Conservation (phyloP, 2,797 vertebrate species). For the Sciaenops ocellatus region DNA sequence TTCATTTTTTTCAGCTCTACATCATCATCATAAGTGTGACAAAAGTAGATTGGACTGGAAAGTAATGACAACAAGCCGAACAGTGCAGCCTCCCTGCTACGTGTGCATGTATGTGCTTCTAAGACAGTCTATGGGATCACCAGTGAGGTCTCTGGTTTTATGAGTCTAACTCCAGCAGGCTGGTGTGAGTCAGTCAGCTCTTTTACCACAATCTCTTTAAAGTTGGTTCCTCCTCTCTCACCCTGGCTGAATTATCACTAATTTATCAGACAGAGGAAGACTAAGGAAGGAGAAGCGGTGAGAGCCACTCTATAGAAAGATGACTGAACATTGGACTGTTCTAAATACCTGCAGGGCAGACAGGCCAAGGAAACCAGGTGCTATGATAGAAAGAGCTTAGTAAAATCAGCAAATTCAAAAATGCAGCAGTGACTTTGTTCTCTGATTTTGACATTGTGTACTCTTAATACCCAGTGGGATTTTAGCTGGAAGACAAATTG, state of each 20-base stretch:
- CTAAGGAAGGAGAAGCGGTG: background rate
- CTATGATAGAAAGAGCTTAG: background rate
- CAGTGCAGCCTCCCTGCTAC: background rate
- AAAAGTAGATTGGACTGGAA: background rate
- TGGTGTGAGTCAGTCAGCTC: constrained; percentile 8
- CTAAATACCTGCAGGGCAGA: constrained; percentile 7
- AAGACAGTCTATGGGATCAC: background rate
- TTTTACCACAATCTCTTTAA: constrained; percentile 22
- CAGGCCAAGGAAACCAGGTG: background rate
- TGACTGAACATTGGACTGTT: background rate
- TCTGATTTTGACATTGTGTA: constrained; percentile 17
- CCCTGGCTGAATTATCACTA: constrained; percentile 20
- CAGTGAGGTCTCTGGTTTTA: constrained; percentile 6
- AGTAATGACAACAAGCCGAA: background rate
- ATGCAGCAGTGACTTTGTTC: constrained; percentile 14
- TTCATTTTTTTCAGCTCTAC: background rate
- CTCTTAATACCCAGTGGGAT: background rate
- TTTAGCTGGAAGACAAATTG: constrained; percentile 3
- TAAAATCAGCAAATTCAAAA: background rate
- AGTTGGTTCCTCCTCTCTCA: constrained; percentile 2
- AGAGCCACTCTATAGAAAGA: background rate
- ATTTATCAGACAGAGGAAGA: constrained; percentile 18
- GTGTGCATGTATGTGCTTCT: constrained; percentile 1
- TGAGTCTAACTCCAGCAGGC: constrained; percentile 16
- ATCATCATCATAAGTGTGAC: constrained; percentile 7